These are phyloP conservation scores for Agrochola lota DNA, from an alignment of 2,888 invertebrate genomes.

Conservation along the genomic window DNA sequence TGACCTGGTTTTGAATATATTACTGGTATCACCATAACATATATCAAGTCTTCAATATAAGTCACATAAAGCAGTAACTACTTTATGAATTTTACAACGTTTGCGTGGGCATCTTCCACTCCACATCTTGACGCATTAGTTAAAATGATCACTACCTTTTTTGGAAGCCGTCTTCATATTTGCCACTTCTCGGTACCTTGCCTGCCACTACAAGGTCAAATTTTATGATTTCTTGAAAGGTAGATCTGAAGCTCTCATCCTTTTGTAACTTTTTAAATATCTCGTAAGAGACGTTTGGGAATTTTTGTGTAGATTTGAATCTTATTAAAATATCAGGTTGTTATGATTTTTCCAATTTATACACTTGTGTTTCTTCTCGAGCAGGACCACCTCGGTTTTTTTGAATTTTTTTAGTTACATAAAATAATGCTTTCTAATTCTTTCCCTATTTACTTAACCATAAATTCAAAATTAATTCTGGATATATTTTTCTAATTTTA, in stretches of 20 bases:
- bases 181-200: conserved; percentile 49
- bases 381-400: background rate
- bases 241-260: background rate
- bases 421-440: too few species aligned
- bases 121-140: conserved; percentile 67
- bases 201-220: conserved; percentile 38
- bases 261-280: conserved; percentile 11
- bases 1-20: conserved; percentile 18
- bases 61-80: conserved; percentile 37
- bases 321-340: background rate
- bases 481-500: conserved; percentile 35
- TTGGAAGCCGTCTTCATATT: conserved; percentile 73
- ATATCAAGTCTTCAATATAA: conserved; percentile 26
- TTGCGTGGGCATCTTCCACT: conserved; percentile 77
- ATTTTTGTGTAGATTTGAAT: background rate
- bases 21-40: conserved; percentile 21
- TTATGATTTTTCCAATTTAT: background rate
- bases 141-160: conserved; percentile 72
- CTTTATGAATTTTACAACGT: conserved; percentile 56
- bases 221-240: conserved; percentile 6
- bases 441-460: conserved; percentile 12
- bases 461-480: conserved; percentile 11
- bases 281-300: background rate
- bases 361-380: background rate
- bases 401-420: background rate